A percentile compares a stretch with the other conserved stretches of the same genome.
phyloP scores from a whole-genome alignment of 2,113 vertebrate genomes.

The Sinocyclocheilus anshuiensis region DNA sequence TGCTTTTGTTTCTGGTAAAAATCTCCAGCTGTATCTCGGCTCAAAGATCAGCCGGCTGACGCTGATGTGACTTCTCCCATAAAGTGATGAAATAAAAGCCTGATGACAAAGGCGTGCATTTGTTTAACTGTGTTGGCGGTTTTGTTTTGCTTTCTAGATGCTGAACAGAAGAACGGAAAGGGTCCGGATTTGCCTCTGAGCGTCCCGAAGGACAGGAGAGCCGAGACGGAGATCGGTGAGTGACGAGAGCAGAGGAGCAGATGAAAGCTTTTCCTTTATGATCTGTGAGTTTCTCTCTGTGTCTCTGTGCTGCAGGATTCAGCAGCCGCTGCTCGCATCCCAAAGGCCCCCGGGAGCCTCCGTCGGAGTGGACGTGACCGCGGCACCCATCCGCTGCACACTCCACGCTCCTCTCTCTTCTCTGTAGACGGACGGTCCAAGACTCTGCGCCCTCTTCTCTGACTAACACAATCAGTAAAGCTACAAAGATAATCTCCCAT shows the following conservation, averaged over 20 bases:
- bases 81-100: neutral
- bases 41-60: too few relatives aligned
- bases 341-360: slow-evolving; percentile 87
- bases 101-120: neutral
- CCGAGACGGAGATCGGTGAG: slow-evolving; percentile 38
- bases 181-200: neutral
- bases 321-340: slow-evolving; percentile 88
- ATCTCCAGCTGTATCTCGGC: neutral
- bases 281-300: neutral
- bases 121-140: neutral
- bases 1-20: neutral
- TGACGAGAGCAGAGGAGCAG: neutral
- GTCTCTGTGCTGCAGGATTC: slow-evolving; percentile 78
- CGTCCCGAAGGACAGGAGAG: neutral
- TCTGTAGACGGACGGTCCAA: slow-evolving; percentile 62
- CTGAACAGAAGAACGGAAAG: slow-evolving; percentile 41
- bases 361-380: slow-evolving; percentile 88
- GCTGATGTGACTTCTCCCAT: neutral
- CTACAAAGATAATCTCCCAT: slow-evolving; percentile 81
- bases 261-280: too few relatives aligned
- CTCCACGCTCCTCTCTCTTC: slow-evolving; percentile 21
- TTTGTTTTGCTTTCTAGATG: slow-evolving; percentile 3
- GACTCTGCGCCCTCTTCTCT: slow-evolving; percentile 67
- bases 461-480: slow-evolving; percentile 75
- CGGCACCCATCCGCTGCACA: slow-evolving; percentile 56